These are phyloP conservation scores for Andrena praecox DNA, from an alignment of 2,888 invertebrate genomes.

Conservation along the genomic window DNA sequence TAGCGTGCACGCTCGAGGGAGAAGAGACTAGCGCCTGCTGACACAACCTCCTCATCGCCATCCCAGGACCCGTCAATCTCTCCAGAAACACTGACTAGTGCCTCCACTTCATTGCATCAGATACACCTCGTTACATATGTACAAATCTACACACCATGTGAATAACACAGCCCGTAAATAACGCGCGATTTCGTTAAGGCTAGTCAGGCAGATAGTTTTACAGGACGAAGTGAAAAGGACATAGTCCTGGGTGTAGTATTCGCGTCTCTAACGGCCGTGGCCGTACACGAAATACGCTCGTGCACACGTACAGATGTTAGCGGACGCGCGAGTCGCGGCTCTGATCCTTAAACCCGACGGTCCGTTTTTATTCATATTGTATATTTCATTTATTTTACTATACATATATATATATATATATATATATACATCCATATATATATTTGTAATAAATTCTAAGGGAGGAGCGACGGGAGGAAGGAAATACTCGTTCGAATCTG, in stretches of 20 bases:
- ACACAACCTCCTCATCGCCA: slow-evolving; percentile 85
- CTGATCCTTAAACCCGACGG: slow-evolving; percentile 53
- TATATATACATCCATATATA: slow-evolving; percentile 10
- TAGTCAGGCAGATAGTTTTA: slow-evolving; percentile 73
- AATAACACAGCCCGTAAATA: slow-evolving; percentile 73
- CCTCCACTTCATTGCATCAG: slow-evolving; percentile 83
- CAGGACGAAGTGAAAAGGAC: slow-evolving; percentile 50
- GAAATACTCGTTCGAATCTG: slow-evolving; percentile 36
- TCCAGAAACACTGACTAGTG: slow-evolving; percentile 84
- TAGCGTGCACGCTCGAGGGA: slow-evolving; percentile 97
- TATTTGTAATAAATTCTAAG: slow-evolving; percentile 37
- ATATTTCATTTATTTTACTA: slow-evolving; percentile 45
- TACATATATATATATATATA: slow-evolving; percentile 15
- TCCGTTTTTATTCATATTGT: slow-evolving; percentile 50
- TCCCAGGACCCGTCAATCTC: slow-evolving; percentile 80
- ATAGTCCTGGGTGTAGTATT: slow-evolving; percentile 68
- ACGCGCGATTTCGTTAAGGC: slow-evolving; percentile 73
- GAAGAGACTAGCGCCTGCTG: slow-evolving; percentile 96
- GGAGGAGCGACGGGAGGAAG: background rate
- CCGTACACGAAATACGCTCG: slow-evolving; percentile 73
- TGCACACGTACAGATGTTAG: slow-evolving; percentile 71
- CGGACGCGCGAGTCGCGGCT: slow-evolving; percentile 45
- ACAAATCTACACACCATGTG: slow-evolving; percentile 75
- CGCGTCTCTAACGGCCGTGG: slow-evolving; percentile 69
- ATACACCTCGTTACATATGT: slow-evolving; percentile 78